These are phyloP conservation scores for Parasteatoda tepidariorum DNA, from an alignment of 1,140 invertebrate species.

Conservation along the genomic window DNA sequence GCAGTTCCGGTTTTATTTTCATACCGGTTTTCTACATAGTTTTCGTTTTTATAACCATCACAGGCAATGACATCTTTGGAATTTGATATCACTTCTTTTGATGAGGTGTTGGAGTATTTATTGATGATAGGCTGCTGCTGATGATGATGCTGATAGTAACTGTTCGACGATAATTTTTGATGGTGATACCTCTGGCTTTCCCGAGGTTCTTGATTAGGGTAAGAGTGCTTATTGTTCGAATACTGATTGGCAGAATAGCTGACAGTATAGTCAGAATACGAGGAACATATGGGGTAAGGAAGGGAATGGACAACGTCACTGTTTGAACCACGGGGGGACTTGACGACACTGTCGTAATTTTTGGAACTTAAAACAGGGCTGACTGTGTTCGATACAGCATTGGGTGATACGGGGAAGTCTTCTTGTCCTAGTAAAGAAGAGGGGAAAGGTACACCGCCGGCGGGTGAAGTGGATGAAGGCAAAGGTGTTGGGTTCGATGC, in stretches of 20 bases:
- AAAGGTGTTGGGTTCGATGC: conserved; percentile 7
- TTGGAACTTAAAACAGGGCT: not conserved
- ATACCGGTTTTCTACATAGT: not conserved
- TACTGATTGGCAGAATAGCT: conserved; percentile 15
- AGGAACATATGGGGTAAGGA: conserved; percentile 27
- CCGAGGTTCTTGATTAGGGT: conserved; percentile 8
- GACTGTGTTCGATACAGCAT: not conserved
- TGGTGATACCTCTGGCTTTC: conserved; percentile 5
- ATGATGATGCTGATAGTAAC: conserved; percentile 21
- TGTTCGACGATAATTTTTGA: conserved; percentile 14
- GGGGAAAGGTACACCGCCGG: conserved; percentile 46
- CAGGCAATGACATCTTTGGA: conserved; percentile 24
- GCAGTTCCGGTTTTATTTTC: not conserved
- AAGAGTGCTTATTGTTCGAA: conserved; percentile 15
- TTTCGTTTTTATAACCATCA: conserved; percentile 9
- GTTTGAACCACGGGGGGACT: not conserved
- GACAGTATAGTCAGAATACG: conserved; percentile 41
- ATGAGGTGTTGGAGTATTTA: conserved; percentile 7
- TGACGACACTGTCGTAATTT: conserved; percentile 11
- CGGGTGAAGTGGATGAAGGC: conserved; percentile 40
- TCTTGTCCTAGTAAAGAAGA: conserved; percentile 34
- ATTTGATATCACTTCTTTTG: not conserved
- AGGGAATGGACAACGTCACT: conserved; percentile 36
- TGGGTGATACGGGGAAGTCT: conserved; percentile 19
- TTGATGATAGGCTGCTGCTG: not conserved